These are phyloP conservation scores for Cariama cristata DNA, from an alignment of 2,113 vertebrate species.

Conservation along the genomic window DNA sequence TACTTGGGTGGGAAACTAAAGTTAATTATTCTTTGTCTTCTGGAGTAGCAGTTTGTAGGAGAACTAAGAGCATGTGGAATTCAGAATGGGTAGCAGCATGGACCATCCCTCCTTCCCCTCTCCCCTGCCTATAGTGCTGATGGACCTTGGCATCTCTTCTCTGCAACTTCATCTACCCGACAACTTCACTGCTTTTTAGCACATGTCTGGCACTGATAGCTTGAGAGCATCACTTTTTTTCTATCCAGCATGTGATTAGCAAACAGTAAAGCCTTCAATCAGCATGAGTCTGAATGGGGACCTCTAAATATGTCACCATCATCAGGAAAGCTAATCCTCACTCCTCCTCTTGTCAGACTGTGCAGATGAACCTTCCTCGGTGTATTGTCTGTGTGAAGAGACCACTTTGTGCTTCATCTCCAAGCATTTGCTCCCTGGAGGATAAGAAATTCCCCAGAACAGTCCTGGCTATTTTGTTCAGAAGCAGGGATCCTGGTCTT, in stretches of 20 bases:
- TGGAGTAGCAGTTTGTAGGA: background rate
- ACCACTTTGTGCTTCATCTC: background rate
- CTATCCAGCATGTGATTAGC: background rate
- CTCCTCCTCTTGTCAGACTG: background rate
- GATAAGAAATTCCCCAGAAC: background rate
- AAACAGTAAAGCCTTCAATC: background rate
- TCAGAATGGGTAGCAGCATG: background rate
- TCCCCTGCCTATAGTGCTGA: background rate
- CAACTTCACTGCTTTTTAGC: constrained; percentile 7
- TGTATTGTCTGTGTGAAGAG: background rate
- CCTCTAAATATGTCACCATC: background rate
- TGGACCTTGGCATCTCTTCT: constrained; percentile 23
- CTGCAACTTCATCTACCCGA: background rate
- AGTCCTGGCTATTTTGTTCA: background rate
- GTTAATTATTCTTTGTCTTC: background rate
- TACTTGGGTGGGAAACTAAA: background rate
- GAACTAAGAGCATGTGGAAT: background rate
- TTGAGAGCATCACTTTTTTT: background rate
- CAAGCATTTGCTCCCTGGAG: background rate
- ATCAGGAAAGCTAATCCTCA: background rate
- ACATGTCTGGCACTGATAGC: background rate
- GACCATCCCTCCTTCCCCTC: background rate
- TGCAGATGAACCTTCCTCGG: background rate
- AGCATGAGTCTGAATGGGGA: background rate
- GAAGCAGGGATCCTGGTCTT: background rate